Evolutionary conservation across 1,140 invertebrate genomes (phyloP), one percentile per base, ranked within the genome.

Genomic region (Ceratina calcarata): DNA sequence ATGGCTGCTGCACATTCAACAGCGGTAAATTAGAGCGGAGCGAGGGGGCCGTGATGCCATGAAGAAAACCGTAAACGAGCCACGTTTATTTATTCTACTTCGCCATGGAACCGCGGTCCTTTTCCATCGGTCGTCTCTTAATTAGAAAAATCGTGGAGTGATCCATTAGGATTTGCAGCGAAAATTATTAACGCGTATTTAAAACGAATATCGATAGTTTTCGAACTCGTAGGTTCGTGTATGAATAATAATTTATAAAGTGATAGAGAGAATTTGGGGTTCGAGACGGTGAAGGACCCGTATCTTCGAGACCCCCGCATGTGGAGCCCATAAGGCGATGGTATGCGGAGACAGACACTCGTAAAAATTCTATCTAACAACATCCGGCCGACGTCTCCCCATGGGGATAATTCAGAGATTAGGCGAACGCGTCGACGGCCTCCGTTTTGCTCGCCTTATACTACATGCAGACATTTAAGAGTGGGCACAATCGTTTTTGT

Each of bases 361-460:
- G 75, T 84, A 87, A 83, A 85, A 87, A 85, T 87, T 77, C 79
- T 81, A 89, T 84, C 83, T 86, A 87, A 86, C 87, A 85, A 86
- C 87, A 90, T 90, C 89, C 89, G 89, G 88, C 75, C 82, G 82
- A 82, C 84, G 75, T 80, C 77, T 79, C 75, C 88, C 88, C 86
- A 81, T 65, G 70, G 79, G 89, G 85, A 85, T 90, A 90, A 89
- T 90, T 76, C 45, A 87, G 83, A 89, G 88, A 90, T 90, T 90
- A 90, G 88, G 78, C 76, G 81, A 83, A 81, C 55, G 60, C 58
- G 76, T 82, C 82, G 83, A 78, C 69, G 75, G 27, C 62, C 82
- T 67, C 65, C 66, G 51, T 83, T 64, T 27, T 16, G 53, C 53
- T 72, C 68, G 68, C 69, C 73, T 57, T 58, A 45, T 53, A 32